Base-by-base conservation (phyloP, 2,113 vertebrate genomes). In the Megaceryle torquata region DNA sequence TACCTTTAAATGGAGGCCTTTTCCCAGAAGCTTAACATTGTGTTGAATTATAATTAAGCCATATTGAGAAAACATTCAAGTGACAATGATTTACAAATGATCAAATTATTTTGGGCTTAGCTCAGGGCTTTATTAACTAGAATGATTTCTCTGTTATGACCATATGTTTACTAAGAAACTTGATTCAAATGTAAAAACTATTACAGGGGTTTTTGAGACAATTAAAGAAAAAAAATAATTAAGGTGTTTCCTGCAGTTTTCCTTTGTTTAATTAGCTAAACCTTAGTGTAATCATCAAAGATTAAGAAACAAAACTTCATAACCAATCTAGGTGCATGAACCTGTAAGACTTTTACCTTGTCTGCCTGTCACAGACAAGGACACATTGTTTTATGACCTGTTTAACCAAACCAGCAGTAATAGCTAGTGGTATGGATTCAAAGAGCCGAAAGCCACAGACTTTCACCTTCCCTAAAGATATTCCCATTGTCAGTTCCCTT, bases 1-100 rank as follows among this genome's bases (percentile, higher is more conserved):
- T 94, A 76, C 41, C 80, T 91, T 94, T 82, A 94, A 93, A 96
- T 92, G 71, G 83, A 96, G 67, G 75, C 84, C 79, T 87, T 95
- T 87, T 85, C 93, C 90, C 93, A 95, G 90, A 95, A 91, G 80
- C 75, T 97, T 94, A 92, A 93, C 63, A 85, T 63, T 90, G 61
- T 91, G 51, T 68, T 93, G 92, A 97, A 96, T 97, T 80, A 65
- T 97, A 97, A 98, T 98, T 97, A 98, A 97, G 88, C 50, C 95
- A 56, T 96, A 94, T 79, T 96, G 95, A 97, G 93, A 96, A 97
- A 97, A 95, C 76, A 88, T 96, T 95, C 6, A 75, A 97, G 86
- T 96, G 88, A 95, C 95, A 96, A 94, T 88, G 85, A 96, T 97
- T 97, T 97, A 96, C 86, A 97, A 95, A 97, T 82, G 67, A 96